Percentiles rank a stretch among this genome's conserved stretches.
Conservation (phyloP, 2,888 invertebrate species). For the Cheilosia pagana region DNA sequence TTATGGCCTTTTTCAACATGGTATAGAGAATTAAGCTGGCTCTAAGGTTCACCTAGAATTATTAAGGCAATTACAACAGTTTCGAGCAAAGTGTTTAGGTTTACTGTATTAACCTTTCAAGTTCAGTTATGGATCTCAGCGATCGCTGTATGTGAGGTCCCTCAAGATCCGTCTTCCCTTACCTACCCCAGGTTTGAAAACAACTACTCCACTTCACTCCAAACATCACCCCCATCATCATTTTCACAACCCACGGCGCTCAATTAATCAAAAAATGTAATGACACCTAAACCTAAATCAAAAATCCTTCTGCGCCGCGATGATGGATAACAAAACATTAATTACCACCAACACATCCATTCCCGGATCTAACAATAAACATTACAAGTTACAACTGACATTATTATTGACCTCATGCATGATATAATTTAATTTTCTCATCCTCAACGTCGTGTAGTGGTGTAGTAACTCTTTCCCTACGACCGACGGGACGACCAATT, state of each 20-base stretch:
- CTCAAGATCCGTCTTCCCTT: too few species aligned
- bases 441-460: constrained; percentile 1
- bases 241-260: background rate
- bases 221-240: too few species aligned
- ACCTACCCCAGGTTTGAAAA: too few species aligned
- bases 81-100: too few species aligned
- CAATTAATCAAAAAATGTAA: background rate
- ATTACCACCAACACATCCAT: constrained; percentile 38
- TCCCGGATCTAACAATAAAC: constrained; percentile 13
- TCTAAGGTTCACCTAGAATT: too few species aligned
- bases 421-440: constrained; percentile 41
- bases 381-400: constrained; percentile 31
- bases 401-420: constrained; percentile 48
- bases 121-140: too few species aligned
- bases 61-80: too few species aligned
- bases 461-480: constrained; percentile 13
- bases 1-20: too few species aligned
- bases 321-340: constrained; percentile 27
- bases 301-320: background rate
- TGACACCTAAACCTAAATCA: background rate
- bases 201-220: too few species aligned
- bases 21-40: too few species aligned
- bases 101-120: too few species aligned
- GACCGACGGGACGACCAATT: constrained; percentile 26
- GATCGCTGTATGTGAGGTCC: too few species aligned